Base-by-base conservation (phyloP, 2,797 vertebrate species). In the Gallirallus australis region DNA sequence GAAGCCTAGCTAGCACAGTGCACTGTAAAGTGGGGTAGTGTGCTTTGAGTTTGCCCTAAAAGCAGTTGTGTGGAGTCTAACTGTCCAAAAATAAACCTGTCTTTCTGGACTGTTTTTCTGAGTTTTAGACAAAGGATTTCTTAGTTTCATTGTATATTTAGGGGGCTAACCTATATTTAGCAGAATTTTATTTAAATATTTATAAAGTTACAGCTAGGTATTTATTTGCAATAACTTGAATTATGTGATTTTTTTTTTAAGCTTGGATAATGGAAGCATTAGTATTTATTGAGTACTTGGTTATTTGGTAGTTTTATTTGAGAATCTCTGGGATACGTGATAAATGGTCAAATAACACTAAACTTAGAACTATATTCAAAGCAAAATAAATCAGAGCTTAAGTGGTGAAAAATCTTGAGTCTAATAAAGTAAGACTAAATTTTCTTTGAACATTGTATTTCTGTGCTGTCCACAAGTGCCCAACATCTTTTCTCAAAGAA, bases 191-290 rank as follows among this genome's bases (percentile, higher is more conserved):
- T 93, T 94, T 95, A 96, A 83, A 61, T 66, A 94, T 94, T 94
- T 80, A 75, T 83, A 12, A 83, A 89, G 21, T 70, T 85, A 64
- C 28, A 82, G 37, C 57, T 86, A 72, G 90, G 20, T 97, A 96
- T 97, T 97, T 97, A 94, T 97, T 96, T 96, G 82, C 60, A 93
- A 61, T 75, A 84, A 77, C 48, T 73, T 94, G 52, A 77, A 90
- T 73, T 63, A 39, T 59, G 27, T 88, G 31, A 28, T 86, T 48
- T 60, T 70, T 91, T 82, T 68, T 54, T 37, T 57, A 65, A 83
- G 23, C 63, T 77, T 82, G 33, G 9, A 40, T 96, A 80, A 69
- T 87, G 37, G 42, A 52, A 91, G 15, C 89, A 79, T 8, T 75
- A n/a, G 37, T 95, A 93, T 97, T 96, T 97, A 94, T 95, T 94